These are phyloP conservation scores for Linnaemya tessellans DNA, from an alignment of 2,888 invertebrate species.

Conservation along the genomic window DNA sequence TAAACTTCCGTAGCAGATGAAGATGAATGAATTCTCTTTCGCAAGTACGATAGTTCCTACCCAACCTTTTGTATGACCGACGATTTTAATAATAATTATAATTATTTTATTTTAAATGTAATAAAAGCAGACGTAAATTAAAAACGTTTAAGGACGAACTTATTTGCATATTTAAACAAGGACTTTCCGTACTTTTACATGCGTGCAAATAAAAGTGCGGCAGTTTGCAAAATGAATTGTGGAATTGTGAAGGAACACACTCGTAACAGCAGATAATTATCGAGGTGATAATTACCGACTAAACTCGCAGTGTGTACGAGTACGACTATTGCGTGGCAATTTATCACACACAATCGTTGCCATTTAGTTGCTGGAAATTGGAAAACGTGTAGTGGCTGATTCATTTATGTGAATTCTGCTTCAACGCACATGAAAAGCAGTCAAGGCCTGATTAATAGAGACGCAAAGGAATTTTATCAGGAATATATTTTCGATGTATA, in stretches of 20 bases:
- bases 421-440: no score
- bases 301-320: neutral
- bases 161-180: neutral
- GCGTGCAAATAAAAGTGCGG: neutral
- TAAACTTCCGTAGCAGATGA: conserved; percentile 23
- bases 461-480: no score
- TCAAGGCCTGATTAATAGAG: no score
- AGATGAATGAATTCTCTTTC: conserved; percentile 19
- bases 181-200: no score
- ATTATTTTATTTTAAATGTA: neutral
- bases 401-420: neutral
- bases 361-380: neutral
- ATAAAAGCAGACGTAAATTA: neutral
- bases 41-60: neutral
- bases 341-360: neutral
- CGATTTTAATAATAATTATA: neutral
- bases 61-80: neutral
- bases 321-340: neutral
- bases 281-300: neutral
- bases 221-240: neutral
- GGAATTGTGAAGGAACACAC: neutral
- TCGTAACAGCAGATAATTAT: neutral
- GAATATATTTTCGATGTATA: no score
- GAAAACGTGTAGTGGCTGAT: neutral
- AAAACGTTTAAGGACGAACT: neutral